Percentiles rank a stretch among this genome's conserved stretches.
Evolutionary conservation across 2,113 vertebrate species (phyloP).

Genomic region (Perognathus longimembris): DNA sequence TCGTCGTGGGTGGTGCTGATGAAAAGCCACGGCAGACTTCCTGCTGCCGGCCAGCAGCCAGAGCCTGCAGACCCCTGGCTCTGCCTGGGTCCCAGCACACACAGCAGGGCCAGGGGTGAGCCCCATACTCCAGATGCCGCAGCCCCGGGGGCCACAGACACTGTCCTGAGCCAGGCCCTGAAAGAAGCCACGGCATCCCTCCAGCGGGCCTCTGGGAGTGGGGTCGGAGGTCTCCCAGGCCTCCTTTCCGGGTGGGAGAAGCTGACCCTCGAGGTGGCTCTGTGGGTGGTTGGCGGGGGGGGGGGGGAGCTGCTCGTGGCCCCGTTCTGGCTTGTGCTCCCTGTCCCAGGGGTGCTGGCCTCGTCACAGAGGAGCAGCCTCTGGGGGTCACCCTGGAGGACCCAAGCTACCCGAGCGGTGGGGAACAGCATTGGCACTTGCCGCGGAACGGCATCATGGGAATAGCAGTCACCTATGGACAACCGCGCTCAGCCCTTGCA

Average conservation of each 20-base stretch:
- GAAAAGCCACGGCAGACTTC: too few relatives aligned
- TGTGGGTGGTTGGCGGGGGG: rapidly evolving
- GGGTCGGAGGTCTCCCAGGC: not conserved
- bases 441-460: too few relatives aligned
- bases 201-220: rapidly evolving
- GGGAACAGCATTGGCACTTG: not conserved
- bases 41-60: too few relatives aligned
- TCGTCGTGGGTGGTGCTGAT: too few relatives aligned
- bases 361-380: slow-evolving; percentile 67
- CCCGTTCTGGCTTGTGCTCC: not conserved
- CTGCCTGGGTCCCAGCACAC: too few relatives aligned
- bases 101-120: too few relatives aligned
- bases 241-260: not conserved
- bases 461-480: too few relatives aligned
- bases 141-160: rapidly evolving
- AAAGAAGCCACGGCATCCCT: rapidly evolving
- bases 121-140: too few relatives aligned
- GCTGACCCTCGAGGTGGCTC: not conserved
- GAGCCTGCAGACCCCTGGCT: too few relatives aligned
- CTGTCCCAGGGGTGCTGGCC: slow-evolving; percentile 21
- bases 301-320: rapidly evolving
- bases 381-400: slow-evolving; percentile 69
- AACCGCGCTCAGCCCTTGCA: not conserved
- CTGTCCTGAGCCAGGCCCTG: rapidly evolving
- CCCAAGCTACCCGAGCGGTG: slow-evolving; percentile 57